phyloP scores from a whole-genome alignment of 2,888 invertebrate genomes.

The Andricus quercusramuli region DNA sequence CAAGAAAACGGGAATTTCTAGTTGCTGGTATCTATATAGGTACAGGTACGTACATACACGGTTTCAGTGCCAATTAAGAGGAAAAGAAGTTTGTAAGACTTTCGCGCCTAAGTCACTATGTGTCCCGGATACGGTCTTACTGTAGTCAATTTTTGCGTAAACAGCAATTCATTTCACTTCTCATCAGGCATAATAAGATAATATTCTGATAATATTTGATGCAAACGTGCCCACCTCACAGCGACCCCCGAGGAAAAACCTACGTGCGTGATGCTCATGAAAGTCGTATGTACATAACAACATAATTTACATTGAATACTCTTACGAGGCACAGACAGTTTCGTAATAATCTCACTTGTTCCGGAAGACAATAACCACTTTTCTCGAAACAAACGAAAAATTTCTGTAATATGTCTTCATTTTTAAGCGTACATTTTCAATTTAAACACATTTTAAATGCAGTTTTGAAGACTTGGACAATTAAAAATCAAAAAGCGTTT shows the following conservation, averaged over 20 bases:
- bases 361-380: background rate
- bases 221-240: background rate
- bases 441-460: no score
- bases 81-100: conserved; percentile 59
- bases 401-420: background rate
- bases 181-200: background rate
- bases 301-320: background rate
- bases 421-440: no score
- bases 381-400: background rate
- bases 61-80: conserved; percentile 61
- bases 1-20: conserved; percentile 51
- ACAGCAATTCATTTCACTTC: conserved; percentile 10
- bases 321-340: background rate
- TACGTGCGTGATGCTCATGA: background rate
- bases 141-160: background rate
- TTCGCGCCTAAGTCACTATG: conserved; percentile 56
- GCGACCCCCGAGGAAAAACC: background rate
- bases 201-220: background rate
- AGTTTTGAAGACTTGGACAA: no score
- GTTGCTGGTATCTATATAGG: conserved; percentile 46
- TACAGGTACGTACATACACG: no score
- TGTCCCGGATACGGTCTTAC: conserved; percentile 23
- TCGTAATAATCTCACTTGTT: conserved; percentile 11
- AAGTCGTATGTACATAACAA: conserved; percentile 6
- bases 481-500: no score